Conservation (phyloP, 2,113 vertebrate species). For the Phalacrocorax aristotelis region DNA sequence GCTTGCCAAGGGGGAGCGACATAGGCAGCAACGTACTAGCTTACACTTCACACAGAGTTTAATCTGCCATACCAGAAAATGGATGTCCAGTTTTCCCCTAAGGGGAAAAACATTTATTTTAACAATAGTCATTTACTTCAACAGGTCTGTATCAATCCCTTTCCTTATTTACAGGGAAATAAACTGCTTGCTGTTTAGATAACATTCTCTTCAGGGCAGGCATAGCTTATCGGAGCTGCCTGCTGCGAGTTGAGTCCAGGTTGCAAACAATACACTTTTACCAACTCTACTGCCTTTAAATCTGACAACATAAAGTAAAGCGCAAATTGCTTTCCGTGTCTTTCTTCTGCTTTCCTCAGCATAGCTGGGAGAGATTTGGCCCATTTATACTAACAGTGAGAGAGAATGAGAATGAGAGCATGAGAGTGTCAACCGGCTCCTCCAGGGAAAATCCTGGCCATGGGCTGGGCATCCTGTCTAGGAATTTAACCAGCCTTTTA, state of each 20-base stretch:
- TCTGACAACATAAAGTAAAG: background rate
- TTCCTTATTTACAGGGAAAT: conserved; percentile 58
- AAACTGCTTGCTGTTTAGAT: conserved; percentile 48
- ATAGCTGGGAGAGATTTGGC: background rate
- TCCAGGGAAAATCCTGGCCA: background rate
- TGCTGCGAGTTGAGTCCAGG: background rate
- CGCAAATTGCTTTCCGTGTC: background rate
- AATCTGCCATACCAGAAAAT: background rate
- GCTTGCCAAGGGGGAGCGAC: background rate
- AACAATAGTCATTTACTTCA: conserved; percentile 40
- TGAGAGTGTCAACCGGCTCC: background rate
- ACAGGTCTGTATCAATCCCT: background rate
- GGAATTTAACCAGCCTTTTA: background rate
- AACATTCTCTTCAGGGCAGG: conserved; percentile 54
- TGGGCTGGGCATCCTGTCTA: conserved; percentile 1
- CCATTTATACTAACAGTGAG: background rate
- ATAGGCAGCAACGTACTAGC: accelerated
- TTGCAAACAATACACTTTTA: conserved; percentile 3
- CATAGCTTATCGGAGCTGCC: conserved; percentile 22
- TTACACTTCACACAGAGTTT: background rate
- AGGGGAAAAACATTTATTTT: background rate
- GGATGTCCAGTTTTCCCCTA: background rate
- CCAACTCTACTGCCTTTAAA: background rate
- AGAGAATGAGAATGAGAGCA: background rate
- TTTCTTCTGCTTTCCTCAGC: background rate